Evolutionary conservation across 2,797 vertebrate species (phyloP).

Genomic region (Adelosebastes latens): DNA sequence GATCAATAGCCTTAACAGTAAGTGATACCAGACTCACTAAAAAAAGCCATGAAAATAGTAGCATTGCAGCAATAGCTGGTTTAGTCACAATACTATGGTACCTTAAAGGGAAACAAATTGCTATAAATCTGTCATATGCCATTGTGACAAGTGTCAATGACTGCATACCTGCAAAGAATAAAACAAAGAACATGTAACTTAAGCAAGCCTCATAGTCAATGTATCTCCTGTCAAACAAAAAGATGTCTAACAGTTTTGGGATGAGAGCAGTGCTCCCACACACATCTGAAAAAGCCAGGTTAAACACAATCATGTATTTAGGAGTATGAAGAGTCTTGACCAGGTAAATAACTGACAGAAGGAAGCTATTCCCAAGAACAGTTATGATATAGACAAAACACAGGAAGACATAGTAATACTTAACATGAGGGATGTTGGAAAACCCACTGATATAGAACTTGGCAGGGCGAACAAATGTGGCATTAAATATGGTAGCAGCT

Average conservation of each 20-base stretch:
- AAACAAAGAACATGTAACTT: slow-evolving; percentile 65
- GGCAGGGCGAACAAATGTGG: slow-evolving; percentile 54
- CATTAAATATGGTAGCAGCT: slow-evolving; percentile 1
- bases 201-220: slow-evolving; percentile 62
- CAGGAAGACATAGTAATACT: slow-evolving; percentile 64
- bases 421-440: slow-evolving; percentile 43
- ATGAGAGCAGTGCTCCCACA: slow-evolving; percentile 70
- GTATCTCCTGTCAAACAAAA: slow-evolving; percentile 52
- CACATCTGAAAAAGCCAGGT: slow-evolving; percentile 66
- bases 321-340: slow-evolving; percentile 62
- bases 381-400: slow-evolving; percentile 66
- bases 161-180: slow-evolving; percentile 33
- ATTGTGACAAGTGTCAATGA: slow-evolving; percentile 61
- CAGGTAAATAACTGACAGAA: slow-evolving; percentile 64
- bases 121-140: slow-evolving; percentile 67
- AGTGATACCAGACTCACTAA: fast-evolving
- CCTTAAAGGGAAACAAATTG: slow-evolving; percentile 62
- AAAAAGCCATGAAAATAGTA: slow-evolving; percentile 34
- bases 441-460: slow-evolving; percentile 68
- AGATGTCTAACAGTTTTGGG: slow-evolving; percentile 58
- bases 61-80: background rate
- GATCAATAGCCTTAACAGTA: slow-evolving; percentile 28
- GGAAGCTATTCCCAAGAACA: slow-evolving; percentile 64
- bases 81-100: slow-evolving; percentile 47
- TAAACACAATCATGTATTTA: slow-evolving; percentile 71